Percentiles rank a stretch among this genome's conserved stretches.
Evolutionary conservation across 1,140 invertebrate species (phyloP).

Genomic region (Dendroctonus ponderosae): DNA sequence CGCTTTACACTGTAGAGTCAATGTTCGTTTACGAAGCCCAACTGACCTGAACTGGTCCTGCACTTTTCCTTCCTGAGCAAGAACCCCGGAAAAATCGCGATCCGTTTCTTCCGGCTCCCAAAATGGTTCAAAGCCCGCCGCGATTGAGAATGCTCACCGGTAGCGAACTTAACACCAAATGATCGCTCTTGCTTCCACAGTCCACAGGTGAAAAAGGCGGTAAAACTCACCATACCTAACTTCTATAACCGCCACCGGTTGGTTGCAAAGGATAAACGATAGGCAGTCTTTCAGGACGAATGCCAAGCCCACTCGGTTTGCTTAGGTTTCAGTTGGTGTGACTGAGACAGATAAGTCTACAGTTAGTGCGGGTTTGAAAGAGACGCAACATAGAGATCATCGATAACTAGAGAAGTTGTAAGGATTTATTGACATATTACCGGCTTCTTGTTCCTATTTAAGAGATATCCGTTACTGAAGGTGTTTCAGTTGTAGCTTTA

Average conservation of each 20-base stretch:
- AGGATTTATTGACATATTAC: conserved; percentile 46
- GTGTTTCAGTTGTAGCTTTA: conserved; percentile 34
- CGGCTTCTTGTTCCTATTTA: conserved; percentile 38
- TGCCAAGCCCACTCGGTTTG: conserved; percentile 48
- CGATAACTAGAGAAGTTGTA: conserved; percentile 38
- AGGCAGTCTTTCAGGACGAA: conserved; percentile 46
- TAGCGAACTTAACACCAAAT: conserved; percentile 51
- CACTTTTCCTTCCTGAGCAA: neutral
- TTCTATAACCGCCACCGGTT: conserved; percentile 48
- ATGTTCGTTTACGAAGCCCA: no score
- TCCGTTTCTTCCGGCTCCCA: conserved; percentile 2
- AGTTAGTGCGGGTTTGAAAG: neutral
- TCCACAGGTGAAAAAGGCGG: conserved; percentile 40
- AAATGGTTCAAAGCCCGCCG: conserved; percentile 21
- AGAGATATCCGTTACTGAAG: conserved; percentile 38
- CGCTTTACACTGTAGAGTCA: no score
- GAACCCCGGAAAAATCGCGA: neutral
- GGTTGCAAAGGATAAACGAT: conserved; percentile 48
- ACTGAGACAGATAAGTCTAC: neutral
- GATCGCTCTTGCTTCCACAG: conserved; percentile 46
- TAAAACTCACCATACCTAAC: conserved; percentile 33
- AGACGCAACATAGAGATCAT: conserved; percentile 31
- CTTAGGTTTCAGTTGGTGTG: conserved; percentile 32
- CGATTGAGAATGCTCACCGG: conserved; percentile 46
- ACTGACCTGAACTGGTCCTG: no score